Base-by-base conservation (phyloP, 2,888 invertebrate species). In the Acholoe squamosa region DNA sequence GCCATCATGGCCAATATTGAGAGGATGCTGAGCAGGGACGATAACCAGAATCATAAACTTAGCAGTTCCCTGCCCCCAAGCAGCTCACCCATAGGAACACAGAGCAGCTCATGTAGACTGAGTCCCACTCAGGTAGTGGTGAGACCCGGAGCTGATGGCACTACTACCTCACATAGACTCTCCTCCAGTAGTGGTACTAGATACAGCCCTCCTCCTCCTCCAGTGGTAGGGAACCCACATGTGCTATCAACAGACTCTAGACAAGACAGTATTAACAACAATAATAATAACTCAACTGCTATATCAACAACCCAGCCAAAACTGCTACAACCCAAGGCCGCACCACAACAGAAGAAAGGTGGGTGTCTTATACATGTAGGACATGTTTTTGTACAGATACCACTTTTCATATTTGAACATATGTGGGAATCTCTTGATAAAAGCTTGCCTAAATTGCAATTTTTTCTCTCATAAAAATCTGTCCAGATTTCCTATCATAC, bases 1-100 rank as follows among this genome's bases (percentile, higher is more conserved):
- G 84, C 84, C 84, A 34, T 84, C n/a, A 33, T 34, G 43, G 43
- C 34, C 84, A 84, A 84, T 34, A 84, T 84, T 5, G 84, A 84
- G 84, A 33, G 84, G n/a, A 84, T 84, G 84, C 19, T 84, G n/a
- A 84, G 84, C 51, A 51, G 84, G 22, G 84, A 71, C 25, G 25
- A 31, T 16, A 71, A 71, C 31, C 71, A 71, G 71, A 71, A 71
- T 28, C 71, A 71, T 7, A 71, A 71, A 71, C 71, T 71, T 25
- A 71, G 71, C 71, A 25, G 71, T 5, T 71, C 71, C 28, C 1
- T 3, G 61, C 5, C 22, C 19, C 61, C 61, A 3, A 61, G 61
- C 61, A 61, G 61, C 61, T 61, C 61, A 61, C 61, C 19, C 12
- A 54, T 10, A 14, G 54, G 19, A 54, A 19, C 19, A 10, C 54